Percentiles rank a stretch among this genome's conserved stretches.
Evolutionary conservation across 2,888 invertebrate genomes (phyloP).

Genomic region (Nomada flava): DNA sequence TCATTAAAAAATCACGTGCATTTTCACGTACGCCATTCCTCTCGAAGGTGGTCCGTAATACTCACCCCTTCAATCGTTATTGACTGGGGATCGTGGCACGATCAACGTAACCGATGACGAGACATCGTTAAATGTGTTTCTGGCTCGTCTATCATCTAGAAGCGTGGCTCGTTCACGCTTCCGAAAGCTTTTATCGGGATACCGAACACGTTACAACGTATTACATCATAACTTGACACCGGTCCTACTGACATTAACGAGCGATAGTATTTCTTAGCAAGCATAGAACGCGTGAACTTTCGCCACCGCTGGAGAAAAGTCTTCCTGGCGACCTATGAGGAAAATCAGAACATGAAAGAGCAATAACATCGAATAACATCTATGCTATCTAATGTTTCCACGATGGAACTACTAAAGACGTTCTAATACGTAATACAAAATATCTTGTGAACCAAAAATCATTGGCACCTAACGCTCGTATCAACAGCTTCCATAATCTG

Average conservation of each 20-base stretch:
- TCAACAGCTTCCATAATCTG: no score
- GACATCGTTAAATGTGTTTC: conserved; percentile 51
- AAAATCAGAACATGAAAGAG: conserved; percentile 3
- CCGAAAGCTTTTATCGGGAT: conserved; percentile 59
- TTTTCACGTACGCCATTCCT: conserved; percentile 3
- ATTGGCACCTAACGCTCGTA: no score
- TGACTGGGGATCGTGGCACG: conserved; percentile 39
- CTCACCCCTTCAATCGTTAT: conserved; percentile 30
- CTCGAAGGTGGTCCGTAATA: conserved; percentile 9
- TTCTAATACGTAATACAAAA: no score
- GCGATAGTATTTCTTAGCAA: conserved; percentile 41
- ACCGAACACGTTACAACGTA: conserved; percentile 47
- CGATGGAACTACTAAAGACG: not conserved
- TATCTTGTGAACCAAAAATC: no score
- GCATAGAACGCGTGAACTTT: conserved; percentile 11
- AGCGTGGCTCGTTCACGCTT: conserved; percentile 45
- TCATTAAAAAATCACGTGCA: conserved; percentile 41
- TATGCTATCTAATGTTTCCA: not conserved
- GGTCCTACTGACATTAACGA: conserved; percentile 54
- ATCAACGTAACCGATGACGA: conserved; percentile 41
- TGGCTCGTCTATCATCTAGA: conserved; percentile 52
- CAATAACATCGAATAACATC: conserved; percentile 24
- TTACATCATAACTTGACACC: conserved; percentile 52
- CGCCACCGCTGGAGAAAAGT: conserved; percentile 18
- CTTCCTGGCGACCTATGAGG: conserved; percentile 8